These are phyloP conservation scores for Telenomus remus DNA, from an alignment of 1,140 invertebrate genomes.

Conservation along the genomic window DNA sequence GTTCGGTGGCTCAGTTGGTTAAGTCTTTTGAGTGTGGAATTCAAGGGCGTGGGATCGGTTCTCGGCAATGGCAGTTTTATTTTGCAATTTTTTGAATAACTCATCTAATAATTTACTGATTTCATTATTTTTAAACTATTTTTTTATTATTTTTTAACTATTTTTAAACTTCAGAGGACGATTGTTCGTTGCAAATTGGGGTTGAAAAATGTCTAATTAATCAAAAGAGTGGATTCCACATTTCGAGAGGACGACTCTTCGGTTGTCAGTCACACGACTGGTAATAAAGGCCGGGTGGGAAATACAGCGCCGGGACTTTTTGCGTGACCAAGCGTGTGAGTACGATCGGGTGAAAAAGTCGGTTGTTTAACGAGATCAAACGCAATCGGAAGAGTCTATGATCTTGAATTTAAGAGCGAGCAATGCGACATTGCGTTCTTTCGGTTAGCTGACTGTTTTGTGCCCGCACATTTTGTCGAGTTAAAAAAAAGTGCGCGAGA, in stretches of 20 bases:
- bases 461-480: conserved; percentile 19
- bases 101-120: no score
- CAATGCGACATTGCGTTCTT: conserved; percentile 36
- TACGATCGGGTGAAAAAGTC: conserved; percentile 22
- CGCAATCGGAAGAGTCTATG: conserved; percentile 40
- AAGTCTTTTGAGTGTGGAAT: no score
- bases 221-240: no score
- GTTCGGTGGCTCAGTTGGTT: no score
- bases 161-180: no score
- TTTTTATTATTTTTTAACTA: no score
- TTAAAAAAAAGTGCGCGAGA: conserved; percentile 29
- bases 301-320: conserved; percentile 8
- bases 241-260: not conserved
- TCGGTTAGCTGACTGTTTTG: not conserved
- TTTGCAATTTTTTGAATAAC: no score
- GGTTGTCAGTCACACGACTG: conserved; percentile 12
- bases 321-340: conserved; percentile 8
- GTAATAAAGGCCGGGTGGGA: not conserved
- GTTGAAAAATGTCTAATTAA: no score
- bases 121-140: no score
- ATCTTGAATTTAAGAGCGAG: conserved; percentile 5
- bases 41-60: no score
- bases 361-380: conserved; percentile 52
- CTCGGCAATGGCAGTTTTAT: no score
- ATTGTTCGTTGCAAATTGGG: no score